Evolutionary conservation across 2,113 vertebrate species (phyloP), one percentile per base, ranked within the genome.

Genomic region (Parus major): DNA sequence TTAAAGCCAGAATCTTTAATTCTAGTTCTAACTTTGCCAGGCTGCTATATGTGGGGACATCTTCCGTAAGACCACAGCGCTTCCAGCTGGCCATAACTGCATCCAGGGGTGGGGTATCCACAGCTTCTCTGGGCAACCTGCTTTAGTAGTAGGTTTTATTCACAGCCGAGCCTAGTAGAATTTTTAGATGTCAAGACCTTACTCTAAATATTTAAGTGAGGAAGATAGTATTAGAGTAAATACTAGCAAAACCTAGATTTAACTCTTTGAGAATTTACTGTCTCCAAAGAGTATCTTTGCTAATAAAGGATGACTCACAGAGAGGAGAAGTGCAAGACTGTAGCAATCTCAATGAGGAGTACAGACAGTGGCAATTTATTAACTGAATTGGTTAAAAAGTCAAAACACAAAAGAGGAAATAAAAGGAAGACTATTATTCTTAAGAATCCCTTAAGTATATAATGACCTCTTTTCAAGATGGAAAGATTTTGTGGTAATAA

Each of bases 31-130:
- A 57, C 17, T 65, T 49, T 39, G 12, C 50, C 10, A 9, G 3
- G 0, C 7, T 59, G 15, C 52, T 5, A 16, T 11, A 10, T 23
- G 5, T 31, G 57, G 44, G 15, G 33, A 65, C 33, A 44, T 10
- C 4, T 65, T 81, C 27, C 27, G 16, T 27, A 33, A 50, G 18
- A 36, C 12, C 42, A n/a, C n/a, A n/a, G n/a, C n/a, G n/a, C 15
- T 39, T 25, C 15, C 22, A 59, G 1, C 23, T 0, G 0, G 10
- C 6, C 3, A 12, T 36, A n/a, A 33, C 5, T 0, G 2, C 36
- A 59, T 29, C 15, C 33, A 24, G 15, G 23, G 3, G 10, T 39
- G 9, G 19, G 19, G 33, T 23, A 46, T 11, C 9, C 28, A 73
- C 11, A 46, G 12, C 15, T 60, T 52, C 60, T 46, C 44, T 53